Conservation (phyloP, 2,888 invertebrate species). For the Ophion obscuratus region DNA sequence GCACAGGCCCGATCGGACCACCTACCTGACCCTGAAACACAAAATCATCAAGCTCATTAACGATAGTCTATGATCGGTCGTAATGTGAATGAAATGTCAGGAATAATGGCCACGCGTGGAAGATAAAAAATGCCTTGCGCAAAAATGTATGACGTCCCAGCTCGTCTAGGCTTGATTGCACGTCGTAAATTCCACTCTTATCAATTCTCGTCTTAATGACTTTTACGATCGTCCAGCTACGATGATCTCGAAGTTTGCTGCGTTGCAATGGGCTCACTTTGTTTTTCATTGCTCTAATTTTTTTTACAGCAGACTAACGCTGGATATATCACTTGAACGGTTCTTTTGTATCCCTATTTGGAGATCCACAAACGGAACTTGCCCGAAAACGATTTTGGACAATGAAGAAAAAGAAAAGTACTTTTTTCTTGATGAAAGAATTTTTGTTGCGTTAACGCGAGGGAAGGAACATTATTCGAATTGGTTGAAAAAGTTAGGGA, state of each 20-base stretch:
- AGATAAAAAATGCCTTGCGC: no score
- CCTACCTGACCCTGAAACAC: slow-evolving; percentile 77
- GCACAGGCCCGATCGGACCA: slow-evolving; percentile 76
- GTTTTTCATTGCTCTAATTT: neutral
- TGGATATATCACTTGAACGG: no score
- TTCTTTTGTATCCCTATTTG: neutral
- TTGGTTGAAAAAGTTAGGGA: neutral
- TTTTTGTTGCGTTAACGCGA: neutral
- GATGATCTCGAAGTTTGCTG: neutral
- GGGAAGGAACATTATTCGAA: neutral
- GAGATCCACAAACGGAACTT: neutral
- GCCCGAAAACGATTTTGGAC: neutral
- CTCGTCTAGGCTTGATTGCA: neutral
- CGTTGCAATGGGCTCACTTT: neutral
- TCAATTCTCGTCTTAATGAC: neutral
- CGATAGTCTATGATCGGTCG: neutral
- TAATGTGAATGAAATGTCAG: no score
- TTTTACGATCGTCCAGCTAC: neutral
- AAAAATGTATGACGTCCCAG: neutral
- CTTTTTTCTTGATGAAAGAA: neutral
- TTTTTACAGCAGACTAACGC: neutral
- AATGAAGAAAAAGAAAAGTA: neutral
- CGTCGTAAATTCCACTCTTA: neutral
- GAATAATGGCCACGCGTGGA: no score
- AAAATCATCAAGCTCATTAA: neutral